Base-by-base conservation (phyloP, 2,113 vertebrate genomes). In the Urocitellus parryii region DNA sequence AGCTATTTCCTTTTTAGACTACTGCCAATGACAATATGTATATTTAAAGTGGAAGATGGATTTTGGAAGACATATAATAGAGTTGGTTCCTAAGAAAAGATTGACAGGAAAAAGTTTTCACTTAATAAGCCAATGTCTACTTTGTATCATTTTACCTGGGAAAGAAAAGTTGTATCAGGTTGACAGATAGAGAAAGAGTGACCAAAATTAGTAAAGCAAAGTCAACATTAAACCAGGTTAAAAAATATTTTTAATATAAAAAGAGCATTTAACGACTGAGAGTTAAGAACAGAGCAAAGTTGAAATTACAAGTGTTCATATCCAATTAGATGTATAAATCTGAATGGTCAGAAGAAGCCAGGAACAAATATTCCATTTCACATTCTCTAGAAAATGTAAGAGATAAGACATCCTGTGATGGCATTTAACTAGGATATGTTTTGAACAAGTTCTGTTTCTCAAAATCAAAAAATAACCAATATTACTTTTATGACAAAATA, bases 141-240 rank as follows among this genome's bases (percentile, higher is more conserved):
- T 81, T 45, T 80, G 34, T 61, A 53, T 13, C n/a, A 51, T 1
- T 86, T 97, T 4, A 67, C 39, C 17, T 56, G 58, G 18, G 12
- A 67, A 65, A 90, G 37, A 39, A 93, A 93, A 80, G 58, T 2
- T 95, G 29, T 32, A 32, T 68, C 1, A 72, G 72, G 86, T 16
- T 51, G 67, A 45, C 63, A 88, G 67, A 45, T 58, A 88, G 45
- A 94, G 95, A 93, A 8, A 11, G 37, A 14, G 17, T 97, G n/a
- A 81, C 77, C 94, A 16, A 93, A 92, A 92, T 95, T 92, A 48
- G 27, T 87, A 82, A 94, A 48, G 27, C 85, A 82, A 94, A 5
- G 9, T 0, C 5, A 97, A 18, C 37, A 56, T 45, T 29, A 84
- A 51, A 92, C 91, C 84, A 94, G 14, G 67, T 74, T 34, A 92